phyloP scores from a whole-genome alignment of 2,888 invertebrate genomes.

The Melieria picta region DNA sequence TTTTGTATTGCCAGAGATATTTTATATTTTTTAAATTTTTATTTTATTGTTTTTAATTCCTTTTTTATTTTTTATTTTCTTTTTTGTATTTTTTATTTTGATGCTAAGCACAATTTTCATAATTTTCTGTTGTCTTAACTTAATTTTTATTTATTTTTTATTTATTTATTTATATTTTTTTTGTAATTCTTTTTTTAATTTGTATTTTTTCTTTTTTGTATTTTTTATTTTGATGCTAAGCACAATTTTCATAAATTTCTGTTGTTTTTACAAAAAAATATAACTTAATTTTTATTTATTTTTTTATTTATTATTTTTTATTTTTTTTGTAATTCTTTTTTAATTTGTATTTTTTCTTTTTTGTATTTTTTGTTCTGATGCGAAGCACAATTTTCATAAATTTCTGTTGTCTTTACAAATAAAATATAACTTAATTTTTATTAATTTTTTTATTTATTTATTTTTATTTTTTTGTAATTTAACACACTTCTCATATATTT shows the following conservation, averaged over 20 bases:
- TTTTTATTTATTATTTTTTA: background rate
- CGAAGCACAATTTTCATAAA: background rate
- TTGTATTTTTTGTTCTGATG: background rate
- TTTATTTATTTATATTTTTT: background rate
- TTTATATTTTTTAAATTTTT: background rate
- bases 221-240: background rate
- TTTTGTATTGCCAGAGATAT: too few relatives aligned
- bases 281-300: background rate
- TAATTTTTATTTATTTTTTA: background rate
- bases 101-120: background rate
- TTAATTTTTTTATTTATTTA: background rate
- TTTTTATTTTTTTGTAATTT: background rate
- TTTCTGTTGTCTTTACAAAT: background rate
- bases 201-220: background rate
- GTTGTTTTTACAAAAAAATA: too few relatives aligned
- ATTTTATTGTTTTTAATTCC: background rate
- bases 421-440: background rate
- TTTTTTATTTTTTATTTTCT: background rate
- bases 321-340: background rate
- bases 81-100: background rate
- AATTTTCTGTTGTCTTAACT: background rate
- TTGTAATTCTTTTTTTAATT: background rate
- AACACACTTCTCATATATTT: background rate
- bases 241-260: background rate
- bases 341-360: background rate